Evolutionary conservation across 1,140 invertebrate genomes (phyloP).

Genomic region (Solenopsis fugax): DNA sequence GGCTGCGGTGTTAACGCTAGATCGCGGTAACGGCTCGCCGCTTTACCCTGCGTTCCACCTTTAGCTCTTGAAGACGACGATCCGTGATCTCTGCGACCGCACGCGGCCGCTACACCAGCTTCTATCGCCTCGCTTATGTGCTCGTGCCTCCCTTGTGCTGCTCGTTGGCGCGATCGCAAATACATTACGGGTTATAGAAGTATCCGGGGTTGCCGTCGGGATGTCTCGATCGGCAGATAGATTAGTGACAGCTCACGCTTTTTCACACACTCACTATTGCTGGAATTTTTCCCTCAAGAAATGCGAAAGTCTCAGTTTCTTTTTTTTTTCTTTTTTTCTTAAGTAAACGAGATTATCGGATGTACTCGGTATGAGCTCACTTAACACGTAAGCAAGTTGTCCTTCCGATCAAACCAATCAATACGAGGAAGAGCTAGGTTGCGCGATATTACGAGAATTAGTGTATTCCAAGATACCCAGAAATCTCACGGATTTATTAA

Average conservation of each 20-base stretch:
- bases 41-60: slow-evolving; percentile 42
- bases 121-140: slow-evolving; percentile 72
- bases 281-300: background rate
- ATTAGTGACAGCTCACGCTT: background rate
- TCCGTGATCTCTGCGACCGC: slow-evolving; percentile 47
- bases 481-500: slow-evolving; percentile 63
- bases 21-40: slow-evolving; percentile 30
- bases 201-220: slow-evolving; percentile 78
- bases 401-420: slow-evolving; percentile 32
- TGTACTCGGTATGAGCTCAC: background rate
- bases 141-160: slow-evolving; percentile 83
- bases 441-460: background rate
- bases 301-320: background rate
- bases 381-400: background rate
- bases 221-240: slow-evolving; percentile 74
- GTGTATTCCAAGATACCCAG: slow-evolving; percentile 7
- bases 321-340: background rate
- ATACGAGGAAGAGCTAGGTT: slow-evolving; percentile 11
- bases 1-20: slow-evolving; percentile 41
- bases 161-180: slow-evolving; percentile 81
- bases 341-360: background rate
- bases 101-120: slow-evolving; percentile 42
- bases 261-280: background rate
- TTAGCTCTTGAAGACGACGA: slow-evolving; percentile 58
- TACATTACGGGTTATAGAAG: slow-evolving; percentile 85